Evolutionary conservation across 2,797 vertebrate species (phyloP).

Genomic region (Toxotes lorentzi): DNA sequence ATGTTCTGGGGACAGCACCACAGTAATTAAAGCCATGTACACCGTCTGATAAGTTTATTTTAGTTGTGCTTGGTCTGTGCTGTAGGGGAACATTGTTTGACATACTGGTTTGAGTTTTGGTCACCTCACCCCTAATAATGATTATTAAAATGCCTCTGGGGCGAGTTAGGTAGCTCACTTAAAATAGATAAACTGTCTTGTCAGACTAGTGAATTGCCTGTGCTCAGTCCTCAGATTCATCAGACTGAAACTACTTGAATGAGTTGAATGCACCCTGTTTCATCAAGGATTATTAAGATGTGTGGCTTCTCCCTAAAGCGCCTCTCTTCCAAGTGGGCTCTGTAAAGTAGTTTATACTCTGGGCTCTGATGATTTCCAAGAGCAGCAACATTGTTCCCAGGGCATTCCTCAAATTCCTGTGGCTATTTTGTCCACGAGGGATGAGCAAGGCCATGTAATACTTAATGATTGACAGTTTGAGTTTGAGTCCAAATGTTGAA

Average conservation of each 20-base stretch:
- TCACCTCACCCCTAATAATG: conserved; percentile 35
- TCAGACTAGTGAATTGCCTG: neutral
- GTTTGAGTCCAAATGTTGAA: conserved; percentile 13
- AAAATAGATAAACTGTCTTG: neutral
- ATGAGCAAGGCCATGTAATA: conserved; percentile 72
- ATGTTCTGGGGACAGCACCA: neutral
- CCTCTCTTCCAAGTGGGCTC: conserved; percentile 37
- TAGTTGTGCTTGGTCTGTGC: neutral
- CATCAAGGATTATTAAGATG: conserved; percentile 6
- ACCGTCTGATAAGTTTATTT: neutral
- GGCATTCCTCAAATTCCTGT: conserved; percentile 81
- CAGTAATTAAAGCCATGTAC: neutral
- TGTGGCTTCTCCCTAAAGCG: neutral
- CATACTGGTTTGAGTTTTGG: neutral
- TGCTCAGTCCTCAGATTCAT: neutral
- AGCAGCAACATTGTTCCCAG: conserved; percentile 78
- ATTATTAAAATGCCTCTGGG: neutral
- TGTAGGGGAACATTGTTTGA: neutral
- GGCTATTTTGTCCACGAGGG: conserved; percentile 77
- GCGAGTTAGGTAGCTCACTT: neutral
- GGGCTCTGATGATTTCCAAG: conserved; percentile 69
- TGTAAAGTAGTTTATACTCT: conserved; percentile 58
- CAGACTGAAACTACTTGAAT: neutral
- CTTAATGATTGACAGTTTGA: conserved; percentile 58
- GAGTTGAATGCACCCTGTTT: conserved; percentile 28